Evolutionary conservation across 2,797 vertebrate genomes (phyloP).

Genomic region (Neosilurus mollespiculum): DNA sequence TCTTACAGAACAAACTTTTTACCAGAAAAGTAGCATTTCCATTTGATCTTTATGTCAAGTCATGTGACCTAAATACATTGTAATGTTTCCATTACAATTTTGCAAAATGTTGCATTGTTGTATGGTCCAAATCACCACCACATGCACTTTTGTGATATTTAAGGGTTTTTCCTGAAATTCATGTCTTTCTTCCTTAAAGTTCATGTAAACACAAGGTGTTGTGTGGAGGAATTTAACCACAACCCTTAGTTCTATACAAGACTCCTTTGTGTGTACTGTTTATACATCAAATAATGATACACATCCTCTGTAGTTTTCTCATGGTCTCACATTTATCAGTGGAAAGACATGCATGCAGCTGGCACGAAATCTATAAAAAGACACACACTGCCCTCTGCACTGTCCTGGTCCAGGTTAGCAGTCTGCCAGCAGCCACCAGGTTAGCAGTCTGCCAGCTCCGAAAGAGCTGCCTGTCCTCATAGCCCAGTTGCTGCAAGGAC

Average conservation of each 20-base stretch:
- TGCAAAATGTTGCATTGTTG: no score
- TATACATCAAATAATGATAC: neutral
- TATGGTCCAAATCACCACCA: no score
- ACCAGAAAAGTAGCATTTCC: no score
- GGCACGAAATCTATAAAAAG: conserved; percentile 16
- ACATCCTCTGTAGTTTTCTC: neutral
- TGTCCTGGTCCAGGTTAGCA: conserved; percentile 11
- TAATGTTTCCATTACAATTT: no score
- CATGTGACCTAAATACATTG: no score
- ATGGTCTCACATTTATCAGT: neutral
- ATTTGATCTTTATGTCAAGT: no score
- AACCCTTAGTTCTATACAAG: neutral
- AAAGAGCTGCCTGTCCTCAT: conserved; percentile 17
- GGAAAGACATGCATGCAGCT: neutral
- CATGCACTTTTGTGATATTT: no score
- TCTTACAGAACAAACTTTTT: no score
- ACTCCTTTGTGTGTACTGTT: conserved; percentile 2
- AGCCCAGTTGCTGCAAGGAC: conserved; percentile 35
- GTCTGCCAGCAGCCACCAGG: no score
- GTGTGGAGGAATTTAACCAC: conserved; percentile 5
- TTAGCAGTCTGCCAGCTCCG: conserved; percentile 12
- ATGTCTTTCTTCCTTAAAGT: no score
- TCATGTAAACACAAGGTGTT: conserved; percentile 27
- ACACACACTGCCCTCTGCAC: conserved; percentile 15
- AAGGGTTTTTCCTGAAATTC: no score